phyloP scores from a whole-genome alignment of 2,888 invertebrate genomes.

The Linnaemya vulpina region DNA sequence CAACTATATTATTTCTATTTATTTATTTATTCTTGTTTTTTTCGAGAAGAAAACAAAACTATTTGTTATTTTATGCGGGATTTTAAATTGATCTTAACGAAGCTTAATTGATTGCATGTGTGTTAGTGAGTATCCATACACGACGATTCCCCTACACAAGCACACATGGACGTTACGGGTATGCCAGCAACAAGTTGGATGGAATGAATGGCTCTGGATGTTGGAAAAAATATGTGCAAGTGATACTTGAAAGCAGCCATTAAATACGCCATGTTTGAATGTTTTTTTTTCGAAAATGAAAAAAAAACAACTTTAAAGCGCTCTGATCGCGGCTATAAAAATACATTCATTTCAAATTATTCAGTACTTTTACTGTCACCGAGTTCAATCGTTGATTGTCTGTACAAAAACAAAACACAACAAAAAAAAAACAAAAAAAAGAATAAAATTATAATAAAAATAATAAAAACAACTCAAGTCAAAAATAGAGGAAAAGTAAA shows the following conservation, averaged over 20 bases:
- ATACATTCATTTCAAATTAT: slow-evolving; percentile 70
- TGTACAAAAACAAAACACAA: slow-evolving; percentile 39
- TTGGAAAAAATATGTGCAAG: slow-evolving; percentile 63
- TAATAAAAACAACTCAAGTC: slow-evolving; percentile 73
- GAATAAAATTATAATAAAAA: too few relatives aligned
- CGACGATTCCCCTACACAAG: slow-evolving; percentile 20
- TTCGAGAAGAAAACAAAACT: slow-evolving; percentile 77
- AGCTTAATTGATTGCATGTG: slow-evolving; percentile 83
- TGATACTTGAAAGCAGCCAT: slow-evolving; percentile 70
- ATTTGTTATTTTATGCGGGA: slow-evolving; percentile 83
- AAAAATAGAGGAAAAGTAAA: slow-evolving; percentile 77
- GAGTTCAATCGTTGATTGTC: slow-evolving; percentile 74
- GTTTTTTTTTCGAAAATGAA: slow-evolving; percentile 73
- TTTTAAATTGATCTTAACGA: slow-evolving; percentile 84
- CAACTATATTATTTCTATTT: slow-evolving; percentile 8
- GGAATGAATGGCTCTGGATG: slow-evolving; percentile 49
- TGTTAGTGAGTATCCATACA: slow-evolving; percentile 77
- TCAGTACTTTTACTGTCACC: slow-evolving; percentile 75
- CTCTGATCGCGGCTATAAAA: slow-evolving; percentile 69
- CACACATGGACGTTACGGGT: slow-evolving; percentile 25
- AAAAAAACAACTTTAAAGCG: slow-evolving; percentile 67
- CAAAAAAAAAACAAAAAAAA: too few relatives aligned
- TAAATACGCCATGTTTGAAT: slow-evolving; percentile 79
- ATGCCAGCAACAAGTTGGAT: slow-evolving; percentile 42
- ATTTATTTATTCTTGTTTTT: too few relatives aligned